Percentiles rank a stretch among this genome's conserved stretches.
These are phyloP conservation scores for Pteronura brasiliensis DNA, from an alignment of 2,113 vertebrate species.

Conservation along the genomic window DNA sequence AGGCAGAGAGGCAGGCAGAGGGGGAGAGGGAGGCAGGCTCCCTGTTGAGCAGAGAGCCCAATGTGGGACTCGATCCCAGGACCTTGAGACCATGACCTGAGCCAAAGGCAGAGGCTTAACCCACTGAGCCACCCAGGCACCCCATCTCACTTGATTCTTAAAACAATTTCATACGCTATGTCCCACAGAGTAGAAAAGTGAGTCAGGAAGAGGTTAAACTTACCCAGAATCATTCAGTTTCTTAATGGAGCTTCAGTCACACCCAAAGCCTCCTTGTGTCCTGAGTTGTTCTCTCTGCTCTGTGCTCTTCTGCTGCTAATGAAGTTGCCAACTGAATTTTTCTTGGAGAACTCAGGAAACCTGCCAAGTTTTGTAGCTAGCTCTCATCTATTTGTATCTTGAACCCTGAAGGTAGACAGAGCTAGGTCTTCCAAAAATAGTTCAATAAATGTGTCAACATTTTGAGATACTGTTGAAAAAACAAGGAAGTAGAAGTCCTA, in stretches of 20 bases:
- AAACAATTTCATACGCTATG: not conserved
- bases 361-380: slow-evolving; percentile 59
- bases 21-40: no score
- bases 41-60: no score
- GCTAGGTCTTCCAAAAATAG: slow-evolving; percentile 61
- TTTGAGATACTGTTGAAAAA: slow-evolving; percentile 65
- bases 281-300: not conserved
- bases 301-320: not conserved
- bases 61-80: no score
- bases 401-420: slow-evolving; percentile 60
- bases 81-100: no score
- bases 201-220: slow-evolving; percentile 10
- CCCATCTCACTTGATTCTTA: not conserved
- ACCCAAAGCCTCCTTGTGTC: not conserved
- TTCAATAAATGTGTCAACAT: slow-evolving; percentile 66
- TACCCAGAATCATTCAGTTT: not conserved
- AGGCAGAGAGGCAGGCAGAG: no score
- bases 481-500: slow-evolving; percentile 28
- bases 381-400: slow-evolving; percentile 49
- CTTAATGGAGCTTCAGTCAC: not conserved
- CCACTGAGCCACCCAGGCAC: no score
- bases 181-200: not conserved
- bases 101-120: no score
- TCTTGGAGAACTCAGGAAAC: slow-evolving; percentile 57
- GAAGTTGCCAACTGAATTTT: slow-evolving; percentile 50